These are phyloP conservation scores for Iguana delicatissima DNA, from an alignment of 2,797 vertebrate species.

Conservation along the genomic window DNA sequence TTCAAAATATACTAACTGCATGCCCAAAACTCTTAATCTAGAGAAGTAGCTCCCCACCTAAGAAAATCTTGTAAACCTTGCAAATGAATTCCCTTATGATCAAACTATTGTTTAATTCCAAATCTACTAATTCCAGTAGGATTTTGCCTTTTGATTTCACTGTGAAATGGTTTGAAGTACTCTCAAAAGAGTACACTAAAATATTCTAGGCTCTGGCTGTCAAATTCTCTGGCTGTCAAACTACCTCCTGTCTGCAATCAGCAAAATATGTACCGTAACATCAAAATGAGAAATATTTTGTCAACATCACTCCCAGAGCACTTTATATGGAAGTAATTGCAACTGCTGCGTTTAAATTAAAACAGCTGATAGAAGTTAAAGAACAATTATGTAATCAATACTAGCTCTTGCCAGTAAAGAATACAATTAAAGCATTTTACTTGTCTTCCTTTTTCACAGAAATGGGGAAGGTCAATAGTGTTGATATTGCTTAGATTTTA, in stretches of 20 bases:
- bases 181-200: not conserved
- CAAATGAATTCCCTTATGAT: not conserved
- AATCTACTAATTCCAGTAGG: not conserved
- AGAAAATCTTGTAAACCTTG: not conserved
- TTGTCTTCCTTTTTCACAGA: constrained; percentile 75
- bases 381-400: not conserved
- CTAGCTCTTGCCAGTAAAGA: constrained; percentile 48
- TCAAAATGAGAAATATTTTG: not conserved
- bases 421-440: constrained; percentile 58
- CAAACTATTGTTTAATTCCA: not conserved
- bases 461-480: constrained; percentile 79
- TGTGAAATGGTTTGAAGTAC: not conserved
- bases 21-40: not conserved
- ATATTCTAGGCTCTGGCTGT: not conserved
- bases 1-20: not conserved
- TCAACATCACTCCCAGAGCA: not conserved
- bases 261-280: not conserved
- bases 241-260: too few species aligned
- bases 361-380: constrained; percentile 13
- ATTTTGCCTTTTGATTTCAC: not conserved
- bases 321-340: not conserved
- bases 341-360: not conserved
- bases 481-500: constrained; percentile 80
- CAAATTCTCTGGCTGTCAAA: not conserved
- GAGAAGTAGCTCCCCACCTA: not conserved